Evolutionary conservation across 2,113 vertebrate species (phyloP).

Genomic region (Gymnorhina tibicen): DNA sequence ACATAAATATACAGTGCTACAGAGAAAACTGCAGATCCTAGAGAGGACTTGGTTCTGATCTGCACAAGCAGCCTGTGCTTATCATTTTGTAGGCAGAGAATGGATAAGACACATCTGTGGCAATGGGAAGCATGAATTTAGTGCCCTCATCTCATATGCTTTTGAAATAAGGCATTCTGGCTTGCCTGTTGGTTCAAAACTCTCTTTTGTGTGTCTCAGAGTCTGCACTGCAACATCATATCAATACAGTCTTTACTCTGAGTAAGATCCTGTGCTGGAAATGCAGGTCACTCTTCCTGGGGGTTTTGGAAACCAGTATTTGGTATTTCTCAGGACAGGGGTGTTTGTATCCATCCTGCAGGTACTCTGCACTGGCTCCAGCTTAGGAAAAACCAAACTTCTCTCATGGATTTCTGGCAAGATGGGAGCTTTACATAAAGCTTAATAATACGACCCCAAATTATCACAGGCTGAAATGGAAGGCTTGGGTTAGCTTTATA

Average conservation of each 20-base stretch:
- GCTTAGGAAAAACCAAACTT: not conserved
- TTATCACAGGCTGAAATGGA: slow-evolving; percentile 13
- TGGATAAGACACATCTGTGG: not conserved
- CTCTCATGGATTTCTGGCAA: not conserved
- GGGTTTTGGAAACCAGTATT: not conserved
- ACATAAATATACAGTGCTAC: not conserved
- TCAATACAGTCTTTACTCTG: not conserved
- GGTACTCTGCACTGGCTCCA: not conserved
- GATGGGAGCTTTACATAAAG: not conserved
- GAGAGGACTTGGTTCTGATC: not conserved
- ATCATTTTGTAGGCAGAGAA: not conserved
- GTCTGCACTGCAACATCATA: not conserved
- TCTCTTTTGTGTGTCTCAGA: not conserved
- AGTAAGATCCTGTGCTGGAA: not conserved
- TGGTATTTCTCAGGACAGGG: not conserved
- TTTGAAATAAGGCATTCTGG: not conserved
- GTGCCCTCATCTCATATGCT: not conserved
- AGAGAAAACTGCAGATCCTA: not conserved
- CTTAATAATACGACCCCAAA: not conserved
- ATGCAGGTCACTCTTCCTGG: not conserved
- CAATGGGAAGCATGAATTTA: not conserved
- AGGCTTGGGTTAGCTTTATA: slow-evolving; percentile 25
- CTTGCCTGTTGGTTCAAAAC: not conserved
- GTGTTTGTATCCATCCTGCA: not conserved
- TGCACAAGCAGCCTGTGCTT: not conserved